Evolutionary conservation across 2,797 vertebrate genomes (phyloP), one percentile per base, ranked within the genome.

Genomic region (Sebastes jordani): DNA sequence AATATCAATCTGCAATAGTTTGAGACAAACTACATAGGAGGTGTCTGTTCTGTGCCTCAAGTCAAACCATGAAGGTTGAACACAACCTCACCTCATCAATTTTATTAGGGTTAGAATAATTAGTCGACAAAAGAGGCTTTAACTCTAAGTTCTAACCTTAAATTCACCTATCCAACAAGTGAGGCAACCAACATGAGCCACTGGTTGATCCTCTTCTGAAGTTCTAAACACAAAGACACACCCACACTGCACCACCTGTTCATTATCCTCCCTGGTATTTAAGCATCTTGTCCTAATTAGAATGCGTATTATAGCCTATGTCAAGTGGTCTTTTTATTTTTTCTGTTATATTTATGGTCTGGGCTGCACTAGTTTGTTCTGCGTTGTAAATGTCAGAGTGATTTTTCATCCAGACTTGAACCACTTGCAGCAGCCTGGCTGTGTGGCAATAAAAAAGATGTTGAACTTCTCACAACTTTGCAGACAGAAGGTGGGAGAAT

Each of bases 361-460:
- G 22, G 22, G 65, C 64, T n/a, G 22, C 74, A 46, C n/a, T 62
- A 32, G 36, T 73, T 29, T 72, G 18, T 67, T 59, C 30, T 30
- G 36, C 27, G 58, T 74, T 76, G 71, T 77, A 81, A 86, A 78
- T 82, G 79, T 84, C 62, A 82, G 23, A 66, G 49, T 68, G 58
- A 65, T 74, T 81, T 75, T 77, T 78, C n/a, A 67, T 29, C 59
- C 25, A 32, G 30, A 66, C 73, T 52, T 34, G 60, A 36, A 67
- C n/a, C 7, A 16, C n/a, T 79, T 30, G 27, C 34, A 84, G 16
- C 32, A 68, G 34, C 6, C 34, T 30, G 36, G 11, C 22, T 29
- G 55, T 20, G 52, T 69, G 54, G 18, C 55, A 56, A 66, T 78
- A 61, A 83, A 75, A 72, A 29, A 72, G 13, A 72, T 61, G 32